Evolutionary conservation across 2,888 invertebrate species (phyloP).

Genomic region (Anaspis maculata): DNA sequence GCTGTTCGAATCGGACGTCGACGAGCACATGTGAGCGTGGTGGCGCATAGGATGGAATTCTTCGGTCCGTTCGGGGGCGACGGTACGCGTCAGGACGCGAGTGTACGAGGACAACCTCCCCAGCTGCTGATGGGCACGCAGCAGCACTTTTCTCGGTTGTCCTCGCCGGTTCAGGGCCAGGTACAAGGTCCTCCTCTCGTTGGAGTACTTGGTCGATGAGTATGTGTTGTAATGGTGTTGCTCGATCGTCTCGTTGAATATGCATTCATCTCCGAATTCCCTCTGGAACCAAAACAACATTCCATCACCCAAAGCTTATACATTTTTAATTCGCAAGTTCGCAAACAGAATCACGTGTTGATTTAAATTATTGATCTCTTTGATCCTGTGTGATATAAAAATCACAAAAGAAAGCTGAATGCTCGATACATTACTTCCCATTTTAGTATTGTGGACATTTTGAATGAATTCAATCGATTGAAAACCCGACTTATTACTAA

Average conservation of each 20-base stretch:
- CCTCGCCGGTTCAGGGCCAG: constrained; percentile 70
- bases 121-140: constrained; percentile 55
- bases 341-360: no score
- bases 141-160: constrained; percentile 62
- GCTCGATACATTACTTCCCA: no score
- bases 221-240: constrained; percentile 81
- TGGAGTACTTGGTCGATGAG: constrained; percentile 65
- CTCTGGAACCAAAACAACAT: constrained; percentile 74
- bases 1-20: constrained; percentile 22
- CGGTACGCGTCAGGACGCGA: constrained; percentile 57
- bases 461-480: no score
- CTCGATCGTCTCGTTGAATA: constrained; percentile 80
- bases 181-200: constrained; percentile 61
- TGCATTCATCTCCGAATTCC: constrained; percentile 71
- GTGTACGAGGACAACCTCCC: constrained; percentile 70
- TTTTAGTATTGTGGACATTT: no score
- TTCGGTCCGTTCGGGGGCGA: constrained; percentile 45
- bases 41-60: constrained; percentile 44
- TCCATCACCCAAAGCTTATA: no score
- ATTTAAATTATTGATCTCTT: no score
- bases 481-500: no score
- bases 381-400: no score
- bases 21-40: constrained; percentile 33
- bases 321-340: no score
- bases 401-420: no score